Evolutionary conservation across 2,113 vertebrate genomes (phyloP).

Genomic region (Callaeas wilsoni): DNA sequence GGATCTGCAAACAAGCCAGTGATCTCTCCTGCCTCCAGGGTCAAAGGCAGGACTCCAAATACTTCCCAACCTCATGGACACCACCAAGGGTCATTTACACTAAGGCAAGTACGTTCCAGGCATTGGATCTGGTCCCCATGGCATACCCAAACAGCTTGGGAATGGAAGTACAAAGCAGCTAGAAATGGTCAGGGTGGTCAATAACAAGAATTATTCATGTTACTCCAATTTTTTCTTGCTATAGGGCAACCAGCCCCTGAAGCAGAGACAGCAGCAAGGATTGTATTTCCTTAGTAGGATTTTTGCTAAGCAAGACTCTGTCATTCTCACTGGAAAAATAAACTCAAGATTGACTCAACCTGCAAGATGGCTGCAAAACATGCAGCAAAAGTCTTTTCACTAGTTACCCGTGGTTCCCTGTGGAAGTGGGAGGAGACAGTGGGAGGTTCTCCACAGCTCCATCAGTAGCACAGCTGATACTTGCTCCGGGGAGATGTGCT

Average conservation of each 20-base stretch:
- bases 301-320: not conserved
- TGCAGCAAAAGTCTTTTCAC: not conserved
- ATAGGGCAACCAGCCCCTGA: not conserved
- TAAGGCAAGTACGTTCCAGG: not conserved
- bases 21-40: not conserved
- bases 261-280: not conserved
- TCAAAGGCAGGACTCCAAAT: slow-evolving; percentile 1
- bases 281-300: not conserved
- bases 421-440: not conserved
- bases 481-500: not conserved
- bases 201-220: not conserved
- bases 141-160: not conserved
- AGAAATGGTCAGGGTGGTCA: not conserved
- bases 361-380: not conserved
- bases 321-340: not conserved
- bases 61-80: not conserved
- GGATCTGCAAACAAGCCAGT: not conserved
- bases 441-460: not conserved
- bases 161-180: not conserved
- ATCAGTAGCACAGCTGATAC: not conserved
- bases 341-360: not conserved
- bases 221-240: not conserved
- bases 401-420: rapidly evolving
- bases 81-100: not conserved
- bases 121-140: not conserved